Evolutionary conservation across 2,888 invertebrate species (phyloP), one percentile per base, ranked within the genome.

Genomic region (Macaria notata): DNA sequence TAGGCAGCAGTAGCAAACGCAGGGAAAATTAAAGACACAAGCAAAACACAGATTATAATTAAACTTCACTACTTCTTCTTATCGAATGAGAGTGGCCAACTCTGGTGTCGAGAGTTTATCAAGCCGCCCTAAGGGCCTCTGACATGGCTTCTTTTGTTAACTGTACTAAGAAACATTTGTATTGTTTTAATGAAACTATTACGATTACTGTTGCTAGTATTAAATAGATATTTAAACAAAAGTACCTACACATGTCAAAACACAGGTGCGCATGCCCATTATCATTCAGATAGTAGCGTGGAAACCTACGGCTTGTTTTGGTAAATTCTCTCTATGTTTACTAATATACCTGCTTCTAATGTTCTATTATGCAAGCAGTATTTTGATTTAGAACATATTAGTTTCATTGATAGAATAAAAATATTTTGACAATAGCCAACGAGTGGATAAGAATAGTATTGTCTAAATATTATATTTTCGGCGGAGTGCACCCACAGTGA

Each of bases 301-400:
- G 73, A 73, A 81, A 71, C 75, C 57, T 55, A 41, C 70, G 59
- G 59, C 59, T 71, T 84, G 84, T 83, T 85, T 77, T 80, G 75
- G 66, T 81, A 78, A 65, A 72, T 74, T 73, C 76, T 72, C 63
- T 65, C 67, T 75, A 70, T 75, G 81, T 87, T 86, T 86, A 87
- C 83, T 79, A 88, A 88, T 78, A 82, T 64, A 71, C 67, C 69
- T 75, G 19, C 19, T 19, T 19, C 19, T 19, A 1, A 19, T 19
- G 70, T 74, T 61, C 74, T 82, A 81, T 73, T 71, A 70, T 76
- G 68, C 81, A 82, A 80, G 78, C 76, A 50, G 64, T 84, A 82
- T 86, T 86, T 79, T 83, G 83, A 76, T 81, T 76, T 67, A 61
- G 62, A 64, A 61, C 68, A 65, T 71, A 75, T 9, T 36, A 33